Percentiles rank a stretch among this genome's conserved stretches.
Evolutionary conservation across 2,113 vertebrate species (phyloP).

Genomic region (Cisticola juncidis): DNA sequence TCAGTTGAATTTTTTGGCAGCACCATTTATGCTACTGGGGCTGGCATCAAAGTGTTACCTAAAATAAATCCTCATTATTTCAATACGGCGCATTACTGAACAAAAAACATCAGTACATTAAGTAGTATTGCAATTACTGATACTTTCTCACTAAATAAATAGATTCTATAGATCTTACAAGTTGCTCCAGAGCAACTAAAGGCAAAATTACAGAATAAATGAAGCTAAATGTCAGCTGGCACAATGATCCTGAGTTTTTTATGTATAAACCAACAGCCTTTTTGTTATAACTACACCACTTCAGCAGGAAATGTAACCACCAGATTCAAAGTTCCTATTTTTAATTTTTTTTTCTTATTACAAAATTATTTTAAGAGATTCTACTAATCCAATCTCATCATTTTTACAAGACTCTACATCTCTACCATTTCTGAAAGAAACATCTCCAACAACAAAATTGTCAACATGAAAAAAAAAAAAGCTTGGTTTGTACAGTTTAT

Average conservation of each 20-base stretch:
- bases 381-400: neutral
- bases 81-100: neutral
- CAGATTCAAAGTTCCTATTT: neutral
- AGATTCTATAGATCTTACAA: neutral
- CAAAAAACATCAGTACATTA: neutral
- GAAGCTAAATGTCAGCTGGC: neutral
- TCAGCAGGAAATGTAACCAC: neutral
- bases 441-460: neutral
- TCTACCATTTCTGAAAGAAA: neutral
- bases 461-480: neutral
- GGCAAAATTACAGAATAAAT: neutral
- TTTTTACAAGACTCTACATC: neutral
- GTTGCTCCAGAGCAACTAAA: neutral
- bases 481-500: neutral
- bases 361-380: neutral
- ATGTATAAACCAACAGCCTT: neutral
- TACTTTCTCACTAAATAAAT: neutral
- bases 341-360: neutral
- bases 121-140: neutral
- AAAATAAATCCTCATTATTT: neutral
- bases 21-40: neutral
- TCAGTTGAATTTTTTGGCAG: neutral
- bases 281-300: neutral
- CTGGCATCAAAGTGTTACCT: neutral
- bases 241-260: neutral